Base-by-base conservation (phyloP, 2,113 vertebrate genomes). In the Plecturocebus donacophilus region DNA sequence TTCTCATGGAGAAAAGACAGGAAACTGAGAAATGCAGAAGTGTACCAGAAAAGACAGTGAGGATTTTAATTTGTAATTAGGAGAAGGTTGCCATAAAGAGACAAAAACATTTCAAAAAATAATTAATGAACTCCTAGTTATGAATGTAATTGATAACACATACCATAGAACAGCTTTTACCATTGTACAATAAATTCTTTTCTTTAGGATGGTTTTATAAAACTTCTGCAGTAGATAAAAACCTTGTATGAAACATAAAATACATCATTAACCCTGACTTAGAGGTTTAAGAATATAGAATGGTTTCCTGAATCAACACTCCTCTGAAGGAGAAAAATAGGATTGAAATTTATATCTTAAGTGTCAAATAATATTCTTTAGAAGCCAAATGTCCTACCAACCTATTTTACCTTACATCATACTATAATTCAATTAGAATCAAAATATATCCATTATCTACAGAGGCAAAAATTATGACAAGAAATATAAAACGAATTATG, bases 321-420 rank as follows among this genome's bases (percentile, higher is more conserved):
- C 23, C 70, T 92, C 40, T 66, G 19, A 89, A 86, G 70, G 61
- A 94, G 86, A 82, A 91, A 96, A 86, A 45, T 19, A 81, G 61
- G 11, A 21, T 47, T 88, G 71, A 97, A 76, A 93, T 95, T 88
- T 80, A 58, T 89, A 85, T 83, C 19, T 85, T 87, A 91, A 58
- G 8, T 71, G 38, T 93, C 66, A 95, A 86, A 85, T 49, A 95
- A 94, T 68, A 49, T 89, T 91, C 87, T 73, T 90, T 47, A 75
- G 42, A 89, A 61, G 80, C 17, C 23, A 92, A 87, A 45, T 54
- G 49, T 77, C 23, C 38, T 45, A 90, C 54, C 10, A 87, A 38
- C 9, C 52, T 87, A 38, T 94, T 97, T 87, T 87, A 81, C 84
- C 68, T 87, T 52, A 93, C 10, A 71, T 38, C 16, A 56, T 76